phyloP scores from a whole-genome alignment of 2,113 vertebrate genomes.

The Phalacrocorax carbo region DNA sequence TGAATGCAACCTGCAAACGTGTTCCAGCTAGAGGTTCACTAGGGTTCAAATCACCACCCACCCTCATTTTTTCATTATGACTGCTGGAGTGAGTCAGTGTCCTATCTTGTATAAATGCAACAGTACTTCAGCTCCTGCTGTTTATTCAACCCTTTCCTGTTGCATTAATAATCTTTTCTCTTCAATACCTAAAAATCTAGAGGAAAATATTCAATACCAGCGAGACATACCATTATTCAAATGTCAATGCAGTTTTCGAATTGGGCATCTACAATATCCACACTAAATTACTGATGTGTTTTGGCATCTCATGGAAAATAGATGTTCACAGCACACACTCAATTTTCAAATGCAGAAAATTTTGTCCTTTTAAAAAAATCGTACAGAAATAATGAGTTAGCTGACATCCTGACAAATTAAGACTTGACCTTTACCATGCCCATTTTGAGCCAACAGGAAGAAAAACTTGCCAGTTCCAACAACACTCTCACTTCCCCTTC shows the following conservation, averaged over 20 bases:
- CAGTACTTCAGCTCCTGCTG: neutral
- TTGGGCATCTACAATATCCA: neutral
- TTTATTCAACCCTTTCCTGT: neutral
- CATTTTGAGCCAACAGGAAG: conserved; percentile 32
- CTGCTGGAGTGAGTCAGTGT: neutral
- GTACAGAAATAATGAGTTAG: neutral
- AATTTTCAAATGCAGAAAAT: neutral
- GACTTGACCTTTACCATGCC: conserved; percentile 38
- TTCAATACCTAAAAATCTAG: neutral
- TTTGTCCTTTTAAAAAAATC: neutral
- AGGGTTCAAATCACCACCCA: neutral
- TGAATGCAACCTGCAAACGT: neutral
- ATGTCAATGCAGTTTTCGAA: neutral
- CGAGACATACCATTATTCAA: neutral
- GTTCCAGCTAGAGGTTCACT: neutral
- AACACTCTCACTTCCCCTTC: conserved; percentile 36
- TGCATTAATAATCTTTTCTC: neutral
- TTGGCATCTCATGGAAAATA: neutral
- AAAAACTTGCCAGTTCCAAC: conserved; percentile 55
- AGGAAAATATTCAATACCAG: neutral
- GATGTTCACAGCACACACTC: neutral
- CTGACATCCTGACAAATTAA: conserved; percentile 25
- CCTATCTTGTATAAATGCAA: neutral
- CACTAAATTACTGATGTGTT: neutral
- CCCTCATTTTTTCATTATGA: neutral